Base-by-base conservation (phyloP, 2,888 invertebrate genomes). In the Dasypolia templi region DNA sequence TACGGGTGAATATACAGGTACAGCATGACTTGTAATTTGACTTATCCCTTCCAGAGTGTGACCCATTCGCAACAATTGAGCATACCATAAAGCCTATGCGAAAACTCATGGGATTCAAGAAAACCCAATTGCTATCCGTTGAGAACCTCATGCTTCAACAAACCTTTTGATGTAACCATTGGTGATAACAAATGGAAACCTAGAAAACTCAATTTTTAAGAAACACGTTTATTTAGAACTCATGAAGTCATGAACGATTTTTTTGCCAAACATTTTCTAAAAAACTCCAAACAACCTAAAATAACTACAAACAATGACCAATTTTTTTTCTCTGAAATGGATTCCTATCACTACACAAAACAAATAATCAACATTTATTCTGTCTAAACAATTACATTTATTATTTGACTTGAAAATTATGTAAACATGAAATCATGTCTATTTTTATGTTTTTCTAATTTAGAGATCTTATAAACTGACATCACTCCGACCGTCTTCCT, bases 271-370 rank as follows among this genome's bases (percentile, higher is more conserved):
- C n/a, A 35, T n/a, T 61, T 26, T 19, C 17, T 4, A 26, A 42
- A 29, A 11, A 56, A 62, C n/a, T n/a, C n/a, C n/a, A 39, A 39
- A 74, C 46, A 53, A 35, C 22, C 44, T 39, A 14, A 72, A 67
- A 72, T 44, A 77, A 64, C 49, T 75, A 4, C n/a, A 67, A 61
- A 81, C 67, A 81, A 77, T 63, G 11, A 49, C 32, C 14, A 35
- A 63, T n/a, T n/a, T 51, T 62, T 75, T 79, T 79, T 58, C 46
- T 17, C 26, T 29, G 55, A 71, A 72, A 67, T 44, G 17, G 66
- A 44, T 77, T 59, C 61, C 67, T 75, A 70, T 79, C 32, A 65
- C 55, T 72, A 64, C 26, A 6, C 39, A 51, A 55, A 61, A 77
- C 56, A 67, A 77, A 71, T 44, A 81, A 68, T 64, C 55, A 65